These are phyloP conservation scores for Gymnorhina tibicen DNA, from an alignment of 2,113 vertebrate species.

Conservation along the genomic window DNA sequence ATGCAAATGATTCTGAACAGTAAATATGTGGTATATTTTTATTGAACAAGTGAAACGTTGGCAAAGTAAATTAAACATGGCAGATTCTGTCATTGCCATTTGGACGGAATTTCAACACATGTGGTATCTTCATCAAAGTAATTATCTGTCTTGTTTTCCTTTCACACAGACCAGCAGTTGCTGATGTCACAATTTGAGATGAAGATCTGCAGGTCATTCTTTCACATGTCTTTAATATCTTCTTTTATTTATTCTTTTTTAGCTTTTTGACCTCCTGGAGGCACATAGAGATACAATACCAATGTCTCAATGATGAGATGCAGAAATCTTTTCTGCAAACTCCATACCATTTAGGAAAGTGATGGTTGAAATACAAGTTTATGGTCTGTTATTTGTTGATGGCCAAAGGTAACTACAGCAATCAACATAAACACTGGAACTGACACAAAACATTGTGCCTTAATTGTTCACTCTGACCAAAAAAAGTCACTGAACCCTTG, in stretches of 20 bases:
- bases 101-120: constrained; percentile 82
- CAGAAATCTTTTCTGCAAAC: background rate
- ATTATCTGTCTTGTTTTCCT: background rate
- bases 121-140: constrained; percentile 65
- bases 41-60: constrained; percentile 72
- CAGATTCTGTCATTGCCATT: constrained; percentile 74
- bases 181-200: background rate
- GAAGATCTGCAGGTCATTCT: background rate
- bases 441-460: background rate
- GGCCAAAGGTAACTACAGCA: background rate
- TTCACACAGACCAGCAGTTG: background rate
- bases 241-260: background rate
- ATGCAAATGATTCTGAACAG: constrained; percentile 79
- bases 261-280: background rate
- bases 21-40: constrained; percentile 80
- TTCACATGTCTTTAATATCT: background rate
- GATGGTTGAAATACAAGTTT: background rate
- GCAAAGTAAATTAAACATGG: constrained; percentile 73
- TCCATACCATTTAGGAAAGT: background rate
- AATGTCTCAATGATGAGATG: background rate
- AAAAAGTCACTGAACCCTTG: background rate
- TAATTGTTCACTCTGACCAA: background rate
- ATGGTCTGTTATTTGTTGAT: background rate
- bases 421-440: background rate
- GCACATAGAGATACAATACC: accelerated